These are phyloP conservation scores for Hirudinaria manillensis DNA, from an alignment of 2,888 invertebrate species.

Conservation along the genomic window DNA sequence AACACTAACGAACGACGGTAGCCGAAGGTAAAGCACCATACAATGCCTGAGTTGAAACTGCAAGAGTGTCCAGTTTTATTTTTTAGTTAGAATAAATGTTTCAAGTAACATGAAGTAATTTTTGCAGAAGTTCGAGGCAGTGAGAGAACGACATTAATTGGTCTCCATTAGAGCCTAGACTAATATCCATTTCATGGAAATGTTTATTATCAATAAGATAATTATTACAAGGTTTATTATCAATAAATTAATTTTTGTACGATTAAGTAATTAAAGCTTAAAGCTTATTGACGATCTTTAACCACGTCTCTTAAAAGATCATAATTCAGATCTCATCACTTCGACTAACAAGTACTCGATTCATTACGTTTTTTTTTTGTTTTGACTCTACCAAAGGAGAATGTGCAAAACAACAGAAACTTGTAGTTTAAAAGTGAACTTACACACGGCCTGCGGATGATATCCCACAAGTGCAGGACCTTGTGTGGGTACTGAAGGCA, in stretches of 20 bases:
- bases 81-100: background rate
- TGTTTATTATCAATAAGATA: too few species aligned
- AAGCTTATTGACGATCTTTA: too few species aligned
- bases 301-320: background rate
- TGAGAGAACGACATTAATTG: too few species aligned
- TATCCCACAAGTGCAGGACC: background rate
- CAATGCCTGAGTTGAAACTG: conserved; percentile 26
- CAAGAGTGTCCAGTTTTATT: background rate
- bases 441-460: conserved; percentile 13
- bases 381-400: background rate
- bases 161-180: too few species aligned
- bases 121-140: too few species aligned
- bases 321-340: background rate
- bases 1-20: conserved; percentile 15
- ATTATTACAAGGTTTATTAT: too few species aligned
- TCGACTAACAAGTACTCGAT: too few species aligned
- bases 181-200: too few species aligned
- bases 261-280: too few species aligned
- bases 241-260: too few species aligned
- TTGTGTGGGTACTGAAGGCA: conserved; percentile 19
- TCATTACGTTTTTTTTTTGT: background rate
- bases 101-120: too few species aligned
- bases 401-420: background rate
- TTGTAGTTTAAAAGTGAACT: background rate
- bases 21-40: conserved; percentile 16